Conservation (phyloP, 2,888 invertebrate species). For the Frankliniella fusca region DNA sequence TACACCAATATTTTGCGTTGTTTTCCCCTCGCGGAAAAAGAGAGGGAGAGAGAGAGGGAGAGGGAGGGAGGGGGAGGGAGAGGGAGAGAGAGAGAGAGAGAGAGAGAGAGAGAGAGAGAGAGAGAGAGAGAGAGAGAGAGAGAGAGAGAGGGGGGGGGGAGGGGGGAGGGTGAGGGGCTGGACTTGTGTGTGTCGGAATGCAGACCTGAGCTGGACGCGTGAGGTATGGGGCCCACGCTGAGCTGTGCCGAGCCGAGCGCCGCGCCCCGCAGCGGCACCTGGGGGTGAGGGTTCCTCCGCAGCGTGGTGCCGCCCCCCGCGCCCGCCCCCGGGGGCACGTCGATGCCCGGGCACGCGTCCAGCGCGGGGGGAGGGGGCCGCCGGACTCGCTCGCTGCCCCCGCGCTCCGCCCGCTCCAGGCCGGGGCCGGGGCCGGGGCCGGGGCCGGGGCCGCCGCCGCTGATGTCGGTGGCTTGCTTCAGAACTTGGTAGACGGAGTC, state of each 20-base stretch:
- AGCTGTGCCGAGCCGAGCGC: constrained; percentile 49
- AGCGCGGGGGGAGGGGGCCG: constrained; percentile 19
- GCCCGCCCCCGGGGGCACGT: constrained; percentile 47
- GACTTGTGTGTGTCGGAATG: constrained; percentile 28
- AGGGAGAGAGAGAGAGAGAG: background rate
- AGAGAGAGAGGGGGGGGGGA: background rate
- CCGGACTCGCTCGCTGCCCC: constrained; percentile 25
- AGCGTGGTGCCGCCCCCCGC: constrained; percentile 37
- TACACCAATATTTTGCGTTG: too few relatives aligned
- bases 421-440: background rate
- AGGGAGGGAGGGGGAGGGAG: background rate
- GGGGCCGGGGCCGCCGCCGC: background rate
- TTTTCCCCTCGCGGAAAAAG: background rate
- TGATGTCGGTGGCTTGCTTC: constrained; percentile 87
- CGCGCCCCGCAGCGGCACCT: constrained; percentile 40
- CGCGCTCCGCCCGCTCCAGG: constrained; percentile 30
- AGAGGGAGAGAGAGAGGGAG: background rate
- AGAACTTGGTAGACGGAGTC: constrained; percentile 92
- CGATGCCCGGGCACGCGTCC: constrained; percentile 2
- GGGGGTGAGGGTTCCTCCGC: constrained; percentile 44
- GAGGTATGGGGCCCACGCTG: constrained; percentile 62
- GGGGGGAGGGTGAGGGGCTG: background rate
- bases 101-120: background rate
- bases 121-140: background rate
- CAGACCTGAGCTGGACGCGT: constrained; percentile 69